Evolutionary conservation across 2,113 vertebrate species (phyloP), one percentile per base, ranked within the genome.

Genomic region (Caranx melampygus): DNA sequence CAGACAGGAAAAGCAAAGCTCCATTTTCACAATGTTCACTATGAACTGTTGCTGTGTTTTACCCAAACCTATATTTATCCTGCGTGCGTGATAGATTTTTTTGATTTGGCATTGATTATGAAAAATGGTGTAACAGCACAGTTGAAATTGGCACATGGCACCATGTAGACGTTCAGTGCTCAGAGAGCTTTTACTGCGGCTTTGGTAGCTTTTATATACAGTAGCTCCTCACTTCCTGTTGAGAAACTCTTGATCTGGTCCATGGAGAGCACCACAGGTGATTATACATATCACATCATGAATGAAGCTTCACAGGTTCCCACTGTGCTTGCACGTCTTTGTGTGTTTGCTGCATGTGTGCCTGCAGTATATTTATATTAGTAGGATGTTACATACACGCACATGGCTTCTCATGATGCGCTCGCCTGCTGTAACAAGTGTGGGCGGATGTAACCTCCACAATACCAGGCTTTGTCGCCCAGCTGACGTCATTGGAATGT

Each of bases 401-500:
- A 57, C 69, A 70, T 60, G 54, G 68, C n/a, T 68, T 59, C 55
- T 34, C 20, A 9, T 20, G 66, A 68, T 11, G 35, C 52, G 55
- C 13, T 67, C 21, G 3, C 58, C 60, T 12, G 55, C 54, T 64
- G 60, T 49, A 10, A 52, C 33, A 34, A 58, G 61, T 13, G 64
- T 83, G 82, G 85, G 88, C 5, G 55, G 86, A 85, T 80, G 33
- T 88, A 51, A 83, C 58, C 37, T 78, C 63, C 80, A 89, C 88
- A 90, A 84, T 82, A 68, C 64, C 71, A 5, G 47, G 45, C 87
- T 90, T 89, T 93, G 86, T 89, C 76, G 83, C 74, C 45, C 11
- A n/a, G 15, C 75, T 88, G 84, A 81, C 73, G 45, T 93, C 87
- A 87, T 0, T 60, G 79, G 79, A 88, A 91, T 86, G 78, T 88